Conservation (phyloP, 2,113 vertebrate genomes). For the Ictalurus furcatus region DNA sequence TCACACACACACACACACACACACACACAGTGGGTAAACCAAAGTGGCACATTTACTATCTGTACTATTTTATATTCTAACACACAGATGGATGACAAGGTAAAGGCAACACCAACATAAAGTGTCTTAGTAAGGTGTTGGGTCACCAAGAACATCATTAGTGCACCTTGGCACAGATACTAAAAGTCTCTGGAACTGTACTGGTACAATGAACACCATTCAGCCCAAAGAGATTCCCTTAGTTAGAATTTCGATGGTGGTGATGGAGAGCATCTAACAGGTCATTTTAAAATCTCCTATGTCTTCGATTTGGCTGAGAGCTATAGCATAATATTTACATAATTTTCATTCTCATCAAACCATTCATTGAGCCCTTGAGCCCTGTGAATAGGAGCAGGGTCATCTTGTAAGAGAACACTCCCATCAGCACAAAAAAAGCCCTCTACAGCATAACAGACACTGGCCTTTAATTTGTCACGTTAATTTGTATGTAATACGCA, state of each 20-base stretch:
- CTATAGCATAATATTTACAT: neutral
- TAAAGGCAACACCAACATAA: neutral
- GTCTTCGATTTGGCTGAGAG: neutral
- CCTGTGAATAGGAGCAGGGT: neutral
- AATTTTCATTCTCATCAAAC: no score
- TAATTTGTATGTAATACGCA: neutral
- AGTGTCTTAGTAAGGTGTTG: neutral
- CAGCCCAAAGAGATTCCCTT: neutral
- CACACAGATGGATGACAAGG: neutral
- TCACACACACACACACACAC: conserved; percentile 12
- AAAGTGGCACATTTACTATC: neutral
- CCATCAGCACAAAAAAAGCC: neutral
- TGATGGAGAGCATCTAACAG: neutral
- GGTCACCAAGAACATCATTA: neutral
- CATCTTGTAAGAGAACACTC: neutral
- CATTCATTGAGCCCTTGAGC: neutral
- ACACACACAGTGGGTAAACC: neutral
- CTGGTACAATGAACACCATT: neutral
- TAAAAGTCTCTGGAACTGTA: neutral
- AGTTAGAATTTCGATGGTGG: neutral
- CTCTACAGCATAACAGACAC: neutral
- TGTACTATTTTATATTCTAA: neutral
- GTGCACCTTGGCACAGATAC: neutral
- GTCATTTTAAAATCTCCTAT: neutral
- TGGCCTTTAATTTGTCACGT: neutral